Base-by-base conservation (phyloP, 2,888 invertebrate genomes). In the Metellina segmentata region DNA sequence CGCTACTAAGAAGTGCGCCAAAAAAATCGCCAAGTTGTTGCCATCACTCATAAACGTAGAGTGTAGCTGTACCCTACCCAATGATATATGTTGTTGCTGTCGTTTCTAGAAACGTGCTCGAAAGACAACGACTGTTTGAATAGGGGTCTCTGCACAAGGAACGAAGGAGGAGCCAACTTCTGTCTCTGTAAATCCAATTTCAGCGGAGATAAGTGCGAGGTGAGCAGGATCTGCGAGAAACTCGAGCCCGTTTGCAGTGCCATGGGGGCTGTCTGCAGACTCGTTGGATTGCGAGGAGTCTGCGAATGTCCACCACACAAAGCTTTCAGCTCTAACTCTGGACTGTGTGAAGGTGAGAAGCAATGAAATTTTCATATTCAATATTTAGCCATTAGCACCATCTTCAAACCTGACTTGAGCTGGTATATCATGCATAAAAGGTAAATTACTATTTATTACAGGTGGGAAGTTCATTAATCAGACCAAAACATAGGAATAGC, bases 311-410 rank as follows among this genome's bases (percentile, higher is more conserved):
- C 9, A 13, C 48, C 20, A 9, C 48, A 49, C 19, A 16, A 75
- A 48, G 16, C 34, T 34, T 75, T 13, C 48, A 20, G 48, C 7
- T 48, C 5, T 16, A 75, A 48, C 6, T 75, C 9, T 6, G 75
- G 75, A 75, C 9, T 75, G 13, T 75, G 75, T 19, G 75, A 75
- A 75, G 75, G 75, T 75, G 34, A 34, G 34, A 34, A 34, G 34
- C 34, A 4, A 34, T 34, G n/a, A n/a, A n/a, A n/a, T n/a, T n/a
- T n/a, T n/a, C n/a, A n/a, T n/a, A n/a, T n/a, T n/a, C n/a, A n/a
- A n/a, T n/a, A n/a, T n/a, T n/a, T n/a, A n/a, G n/a, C n/a, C n/a
- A n/a, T n/a, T n/a, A n/a, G n/a, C n/a, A n/a, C n/a, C n/a, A n/a
- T n/a, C n/a, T n/a, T n/a, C n/a, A n/a, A n/a, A n/a, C n/a, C n/a